These are phyloP conservation scores for Cynopterus sphinx DNA, from an alignment of 2,797 vertebrate genomes.

Conservation along the genomic window DNA sequence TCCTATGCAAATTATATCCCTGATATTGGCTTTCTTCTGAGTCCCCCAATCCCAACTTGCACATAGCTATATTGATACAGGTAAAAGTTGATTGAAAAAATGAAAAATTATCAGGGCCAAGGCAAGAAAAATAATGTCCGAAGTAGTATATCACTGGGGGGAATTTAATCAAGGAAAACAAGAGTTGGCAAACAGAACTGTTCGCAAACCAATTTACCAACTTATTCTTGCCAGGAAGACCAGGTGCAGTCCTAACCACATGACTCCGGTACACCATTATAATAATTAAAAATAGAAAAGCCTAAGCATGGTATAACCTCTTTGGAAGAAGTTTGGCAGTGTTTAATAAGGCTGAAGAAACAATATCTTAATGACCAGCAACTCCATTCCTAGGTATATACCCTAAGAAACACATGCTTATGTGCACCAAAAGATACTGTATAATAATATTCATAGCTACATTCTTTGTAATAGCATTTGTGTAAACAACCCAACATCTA, in stretches of 20 bases:
- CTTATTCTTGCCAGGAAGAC: slow-evolving; percentile 60
- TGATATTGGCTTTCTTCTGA: neutral
- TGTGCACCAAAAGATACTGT: neutral
- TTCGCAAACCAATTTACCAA: slow-evolving; percentile 57
- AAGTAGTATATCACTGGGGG: neutral
- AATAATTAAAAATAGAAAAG: slow-evolving; percentile 63
- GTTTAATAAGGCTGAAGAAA: neutral
- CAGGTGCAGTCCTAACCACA: slow-evolving; percentile 50
- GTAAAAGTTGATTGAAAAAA: neutral
- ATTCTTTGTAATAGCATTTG: neutral
- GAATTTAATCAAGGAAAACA: slow-evolving; percentile 70
- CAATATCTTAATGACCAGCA: neutral
- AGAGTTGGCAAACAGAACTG: slow-evolving; percentile 27
- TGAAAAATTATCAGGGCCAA: neutral
- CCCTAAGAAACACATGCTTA: neutral
- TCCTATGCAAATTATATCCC: slow-evolving; percentile 5
- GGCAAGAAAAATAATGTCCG: neutral
- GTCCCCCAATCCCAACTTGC: neutral
- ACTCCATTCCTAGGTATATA: neutral
- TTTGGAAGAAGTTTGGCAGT: slow-evolving; percentile 5
- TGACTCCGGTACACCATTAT: slow-evolving; percentile 20
- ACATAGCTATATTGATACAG: slow-evolving; percentile 13
- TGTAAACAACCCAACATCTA: neutral
- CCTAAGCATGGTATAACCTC: neutral
- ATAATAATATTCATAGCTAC: neutral